Percentiles rank a stretch among this genome's conserved stretches.
phyloP scores from a whole-genome alignment of 2,888 invertebrate genomes.

The Parnassius glacialis region DNA sequence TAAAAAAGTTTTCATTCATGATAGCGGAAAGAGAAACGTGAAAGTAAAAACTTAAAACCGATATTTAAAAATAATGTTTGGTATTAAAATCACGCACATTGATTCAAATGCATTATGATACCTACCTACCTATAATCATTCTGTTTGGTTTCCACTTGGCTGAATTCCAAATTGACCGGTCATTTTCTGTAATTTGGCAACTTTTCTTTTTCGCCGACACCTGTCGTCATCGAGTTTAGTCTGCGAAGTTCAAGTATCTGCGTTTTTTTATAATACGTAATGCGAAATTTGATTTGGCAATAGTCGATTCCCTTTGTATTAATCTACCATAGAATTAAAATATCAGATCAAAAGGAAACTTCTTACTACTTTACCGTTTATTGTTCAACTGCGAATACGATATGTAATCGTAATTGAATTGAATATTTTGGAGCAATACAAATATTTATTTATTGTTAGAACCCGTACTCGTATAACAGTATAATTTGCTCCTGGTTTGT shows the following conservation, averaged over 20 bases:
- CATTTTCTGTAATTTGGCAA: conserved; percentile 68
- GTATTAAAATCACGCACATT: conserved; percentile 15
- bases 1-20: background rate
- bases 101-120: conserved; percentile 23
- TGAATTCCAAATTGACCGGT: conserved; percentile 58
- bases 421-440: background rate
- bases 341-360: too few relatives aligned
- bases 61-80: conserved; percentile 10
- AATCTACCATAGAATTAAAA: too few relatives aligned
- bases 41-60: too few relatives aligned
- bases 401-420: background rate
- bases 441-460: background rate
- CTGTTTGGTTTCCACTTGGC: conserved; percentile 50
- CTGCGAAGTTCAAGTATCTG: conserved; percentile 45
- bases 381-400: too few relatives aligned
- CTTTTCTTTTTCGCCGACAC: conserved; percentile 55
- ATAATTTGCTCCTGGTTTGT: background rate
- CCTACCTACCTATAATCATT: conserved; percentile 29
- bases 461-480: too few relatives aligned
- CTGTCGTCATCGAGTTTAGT: conserved; percentile 59
- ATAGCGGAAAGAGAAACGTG: conserved; percentile 2
- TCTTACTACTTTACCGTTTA: too few relatives aligned
- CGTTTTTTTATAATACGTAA: conserved; percentile 31
- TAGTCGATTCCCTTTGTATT: conserved; percentile 17
- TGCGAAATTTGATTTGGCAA: conserved; percentile 27